A percentile compares a stretch with the other conserved stretches of the same genome.
Conservation (phyloP, 2,888 invertebrate species). For the Chromoteleia sp. region DNA sequence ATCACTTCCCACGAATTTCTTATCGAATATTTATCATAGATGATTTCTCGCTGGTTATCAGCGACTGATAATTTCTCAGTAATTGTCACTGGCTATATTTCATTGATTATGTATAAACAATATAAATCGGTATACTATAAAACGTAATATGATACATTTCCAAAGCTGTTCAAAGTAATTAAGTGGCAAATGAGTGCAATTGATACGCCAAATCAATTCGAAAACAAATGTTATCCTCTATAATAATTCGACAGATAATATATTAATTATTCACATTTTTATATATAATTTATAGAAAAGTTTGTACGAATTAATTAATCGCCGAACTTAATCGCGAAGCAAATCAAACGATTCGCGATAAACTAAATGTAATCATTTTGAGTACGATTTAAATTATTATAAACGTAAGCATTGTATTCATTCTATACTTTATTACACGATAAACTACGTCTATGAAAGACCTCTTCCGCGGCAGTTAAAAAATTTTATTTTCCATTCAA, state of each 20-base stretch:
- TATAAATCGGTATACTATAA: too few species aligned
- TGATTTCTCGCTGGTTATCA: too few species aligned
- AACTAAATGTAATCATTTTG: neutral
- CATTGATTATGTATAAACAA: too few species aligned
- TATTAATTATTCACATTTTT: constrained; percentile 27
- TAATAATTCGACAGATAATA: constrained; percentile 21
- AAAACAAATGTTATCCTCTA: constrained; percentile 28
- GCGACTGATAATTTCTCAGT: too few species aligned
- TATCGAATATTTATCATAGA: too few species aligned
- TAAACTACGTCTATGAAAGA: constrained; percentile 12
- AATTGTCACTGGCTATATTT: too few species aligned
- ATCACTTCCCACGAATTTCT: too few species aligned
- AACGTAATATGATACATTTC: too few species aligned
- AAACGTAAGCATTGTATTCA: constrained; percentile 13
- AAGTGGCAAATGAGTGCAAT: too few species aligned
- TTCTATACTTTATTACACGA: constrained; percentile 2
- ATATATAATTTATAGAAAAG: constrained; percentile 13
- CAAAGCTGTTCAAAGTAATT: too few species aligned
- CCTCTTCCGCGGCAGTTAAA: constrained; percentile 7
- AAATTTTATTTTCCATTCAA: constrained; percentile 23
- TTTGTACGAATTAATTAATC: constrained; percentile 27
- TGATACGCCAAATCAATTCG: too few species aligned
- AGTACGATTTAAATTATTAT: constrained; percentile 7
- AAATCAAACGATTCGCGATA: constrained; percentile 11
- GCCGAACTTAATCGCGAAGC: constrained; percentile 19